Evolutionary conservation across 2,888 invertebrate genomes (phyloP).

Genomic region (Epirrhoe alternata): DNA sequence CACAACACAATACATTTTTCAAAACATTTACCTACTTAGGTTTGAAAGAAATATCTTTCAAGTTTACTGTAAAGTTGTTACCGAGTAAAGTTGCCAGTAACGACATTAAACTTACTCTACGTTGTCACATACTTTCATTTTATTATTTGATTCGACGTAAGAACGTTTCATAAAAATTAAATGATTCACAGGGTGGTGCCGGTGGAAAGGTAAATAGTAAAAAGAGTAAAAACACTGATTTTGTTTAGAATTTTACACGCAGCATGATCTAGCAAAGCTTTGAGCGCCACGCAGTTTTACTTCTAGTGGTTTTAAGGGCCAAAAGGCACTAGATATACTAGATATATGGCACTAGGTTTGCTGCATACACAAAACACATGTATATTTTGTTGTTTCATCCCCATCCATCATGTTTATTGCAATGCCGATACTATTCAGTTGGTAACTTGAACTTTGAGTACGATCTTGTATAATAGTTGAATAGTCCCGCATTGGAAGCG

Average conservation of each 20-base stretch:
- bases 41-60: neutral
- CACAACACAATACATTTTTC: conserved; percentile 4
- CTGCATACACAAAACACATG: conserved; percentile 31
- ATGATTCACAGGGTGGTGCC: conserved; percentile 80
- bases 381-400: conserved; percentile 22
- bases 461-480: conserved; percentile 4
- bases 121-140: conserved; percentile 6
- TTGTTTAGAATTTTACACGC: conserved; percentile 57
- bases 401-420: conserved; percentile 19
- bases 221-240: conserved; percentile 54
- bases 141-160: conserved; percentile 18
- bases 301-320: conserved; percentile 30
- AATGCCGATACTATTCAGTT: conserved; percentile 24
- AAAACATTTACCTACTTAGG: neutral
- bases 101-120: conserved; percentile 14
- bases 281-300: conserved; percentile 56
- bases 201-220: conserved; percentile 78
- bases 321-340: conserved; percentile 30
- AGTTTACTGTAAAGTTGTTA: neutral
- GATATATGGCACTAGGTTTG: conserved; percentile 32
- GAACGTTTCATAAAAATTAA: conserved; percentile 53
- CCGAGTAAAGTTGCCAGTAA: conserved; percentile 4
- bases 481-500: conserved; percentile 23
- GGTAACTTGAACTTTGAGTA: neutral
- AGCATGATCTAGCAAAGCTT: conserved; percentile 72